A percentile compares a stretch with the other conserved stretches of the same genome.
These are phyloP conservation scores for Lepidochrysops patricia DNA, from an alignment of 2,888 invertebrate species.

Conservation along the genomic window DNA sequence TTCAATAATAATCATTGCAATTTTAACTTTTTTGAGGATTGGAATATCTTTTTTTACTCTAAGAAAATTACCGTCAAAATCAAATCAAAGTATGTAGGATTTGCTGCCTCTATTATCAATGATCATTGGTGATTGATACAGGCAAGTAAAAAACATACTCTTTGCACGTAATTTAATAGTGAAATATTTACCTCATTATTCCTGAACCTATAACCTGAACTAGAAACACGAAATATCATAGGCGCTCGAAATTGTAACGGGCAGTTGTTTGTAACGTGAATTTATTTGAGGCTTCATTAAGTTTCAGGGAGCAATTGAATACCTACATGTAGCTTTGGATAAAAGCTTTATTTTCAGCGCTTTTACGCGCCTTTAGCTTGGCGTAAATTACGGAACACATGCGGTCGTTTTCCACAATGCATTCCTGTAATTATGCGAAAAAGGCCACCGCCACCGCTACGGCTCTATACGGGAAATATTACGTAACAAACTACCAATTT, in stretches of 20 bases:
- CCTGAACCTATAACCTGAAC: background rate
- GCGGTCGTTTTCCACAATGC: slow-evolving; percentile 51
- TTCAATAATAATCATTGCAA: background rate
- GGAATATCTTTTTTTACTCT: background rate
- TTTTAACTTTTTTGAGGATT: background rate
- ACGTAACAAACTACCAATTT: background rate
- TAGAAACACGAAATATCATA: background rate
- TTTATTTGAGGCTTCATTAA: slow-evolving; percentile 12
- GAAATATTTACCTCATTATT: no score
- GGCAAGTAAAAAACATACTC: no score
- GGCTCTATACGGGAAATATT: slow-evolving; percentile 5
- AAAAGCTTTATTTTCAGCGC: slow-evolving; percentile 39
- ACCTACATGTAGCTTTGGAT: slow-evolving; percentile 27
- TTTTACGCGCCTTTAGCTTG: slow-evolving; percentile 44
- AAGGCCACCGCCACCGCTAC: slow-evolving; percentile 38
- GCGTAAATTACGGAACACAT: slow-evolving; percentile 50
- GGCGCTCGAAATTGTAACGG: background rate
- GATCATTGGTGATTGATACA: no score
- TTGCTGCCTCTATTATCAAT: no score
- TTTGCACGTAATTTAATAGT: no score
- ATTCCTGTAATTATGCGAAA: slow-evolving; percentile 61
- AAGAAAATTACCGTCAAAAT: no score
- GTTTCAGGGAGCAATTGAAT: slow-evolving; percentile 6
- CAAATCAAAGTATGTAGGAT: no score
- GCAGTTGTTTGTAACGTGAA: background rate